Evolutionary conservation across 2,113 vertebrate species (phyloP).

Genomic region (Trinectes maculatus): DNA sequence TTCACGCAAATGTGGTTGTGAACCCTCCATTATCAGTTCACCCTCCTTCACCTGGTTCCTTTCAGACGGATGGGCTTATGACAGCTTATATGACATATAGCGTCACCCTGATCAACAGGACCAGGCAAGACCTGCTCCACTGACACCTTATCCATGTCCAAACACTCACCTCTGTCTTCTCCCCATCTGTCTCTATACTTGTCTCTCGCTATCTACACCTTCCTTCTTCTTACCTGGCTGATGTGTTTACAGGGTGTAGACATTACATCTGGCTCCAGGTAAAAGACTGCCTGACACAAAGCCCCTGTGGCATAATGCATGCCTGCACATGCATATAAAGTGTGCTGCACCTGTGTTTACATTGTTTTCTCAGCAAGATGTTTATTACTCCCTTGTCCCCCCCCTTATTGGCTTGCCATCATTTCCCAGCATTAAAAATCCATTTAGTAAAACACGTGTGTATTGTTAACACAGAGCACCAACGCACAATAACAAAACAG

Average conservation of each 20-base stretch:
- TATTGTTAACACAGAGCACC: conserved; percentile 10
- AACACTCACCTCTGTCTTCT: conserved; percentile 28
- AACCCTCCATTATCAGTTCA: conserved; percentile 6
- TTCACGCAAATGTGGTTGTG: background rate
- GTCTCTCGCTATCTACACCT: conserved; percentile 34
- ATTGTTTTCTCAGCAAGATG: conserved; percentile 35
- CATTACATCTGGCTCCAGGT: conserved; percentile 52
- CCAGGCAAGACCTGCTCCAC: conserved; percentile 31
- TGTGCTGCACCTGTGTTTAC: conserved; percentile 33
- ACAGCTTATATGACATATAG: conserved; percentile 49
- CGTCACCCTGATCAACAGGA: conserved; percentile 15
- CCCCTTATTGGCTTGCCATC: background rate
- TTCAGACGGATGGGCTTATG: conserved; percentile 46
- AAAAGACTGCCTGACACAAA: conserved; percentile 42
- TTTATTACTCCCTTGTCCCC: conserved; percentile 13
- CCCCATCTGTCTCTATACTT: conserved; percentile 37
- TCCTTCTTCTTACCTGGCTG: conserved; percentile 16
- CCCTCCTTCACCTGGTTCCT: conserved; percentile 19
- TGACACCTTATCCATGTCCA: conserved; percentile 42
- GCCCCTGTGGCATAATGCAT: conserved; percentile 33
- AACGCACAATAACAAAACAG: conserved; percentile 22
- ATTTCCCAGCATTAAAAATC: conserved; percentile 12
- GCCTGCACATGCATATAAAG: conserved; percentile 21
- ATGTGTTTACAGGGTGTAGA: conserved; percentile 12
- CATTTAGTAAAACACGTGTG: background rate